Evolutionary conservation across 2,888 invertebrate genomes (phyloP).

Genomic region (Homarus gammarus): DNA sequence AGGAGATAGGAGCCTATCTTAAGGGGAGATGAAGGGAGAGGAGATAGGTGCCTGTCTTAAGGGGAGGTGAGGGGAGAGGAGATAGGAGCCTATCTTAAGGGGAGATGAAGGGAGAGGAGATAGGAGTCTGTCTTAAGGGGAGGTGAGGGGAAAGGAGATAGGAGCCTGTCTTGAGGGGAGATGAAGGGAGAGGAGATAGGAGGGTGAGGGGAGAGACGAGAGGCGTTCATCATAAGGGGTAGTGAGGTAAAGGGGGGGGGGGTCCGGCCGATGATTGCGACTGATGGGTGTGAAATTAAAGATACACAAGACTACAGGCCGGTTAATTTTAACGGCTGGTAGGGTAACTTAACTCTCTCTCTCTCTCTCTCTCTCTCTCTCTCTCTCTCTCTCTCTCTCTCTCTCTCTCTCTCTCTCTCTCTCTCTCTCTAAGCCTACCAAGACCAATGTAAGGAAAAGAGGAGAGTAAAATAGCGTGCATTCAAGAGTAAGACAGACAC

Average conservation of each 20-base stretch:
- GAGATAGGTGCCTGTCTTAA: too few relatives aligned
- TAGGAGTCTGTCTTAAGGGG: too few relatives aligned
- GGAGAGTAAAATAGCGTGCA: too few relatives aligned
- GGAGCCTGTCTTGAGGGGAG: neutral
- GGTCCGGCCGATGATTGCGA: neutral
- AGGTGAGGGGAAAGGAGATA: too few relatives aligned
- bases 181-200: neutral
- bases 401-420: conserved; percentile 21
- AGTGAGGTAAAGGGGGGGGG: too few relatives aligned
- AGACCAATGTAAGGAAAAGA: too few relatives aligned
- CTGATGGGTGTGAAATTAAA: conserved; percentile 49
- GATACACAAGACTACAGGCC: conserved; percentile 19
- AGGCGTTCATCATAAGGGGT: too few relatives aligned
- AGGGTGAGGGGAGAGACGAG: neutral
- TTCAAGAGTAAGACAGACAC: too few relatives aligned
- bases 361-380: conserved; percentile 20
- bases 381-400: conserved; percentile 27
- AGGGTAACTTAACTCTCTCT: conserved; percentile 21
- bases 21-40: too few relatives aligned
- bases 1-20: neutral
- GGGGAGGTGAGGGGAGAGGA: neutral
- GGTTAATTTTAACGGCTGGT: conserved; percentile 10
- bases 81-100: neutral
- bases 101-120: too few relatives aligned
- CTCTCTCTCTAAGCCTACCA: conserved; percentile 10